A percentile compares a stretch with the other conserved stretches of the same genome.
phyloP scores from a whole-genome alignment of 2,797 vertebrate genomes.

The Acrossocheilus fasciatus region DNA sequence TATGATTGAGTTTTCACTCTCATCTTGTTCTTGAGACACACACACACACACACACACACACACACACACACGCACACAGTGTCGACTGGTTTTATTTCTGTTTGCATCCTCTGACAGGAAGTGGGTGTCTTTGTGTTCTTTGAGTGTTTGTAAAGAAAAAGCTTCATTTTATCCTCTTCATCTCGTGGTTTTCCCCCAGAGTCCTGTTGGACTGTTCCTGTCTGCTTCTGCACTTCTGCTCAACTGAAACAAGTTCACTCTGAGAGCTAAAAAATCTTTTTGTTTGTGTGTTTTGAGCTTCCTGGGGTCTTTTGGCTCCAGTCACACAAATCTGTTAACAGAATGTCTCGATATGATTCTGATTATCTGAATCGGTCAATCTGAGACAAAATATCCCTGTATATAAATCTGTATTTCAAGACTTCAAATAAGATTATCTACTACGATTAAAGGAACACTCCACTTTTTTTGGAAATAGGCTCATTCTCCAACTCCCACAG shows the following conservation, averaged over 20 bases:
- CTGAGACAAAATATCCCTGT: background rate
- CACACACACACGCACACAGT: background rate
- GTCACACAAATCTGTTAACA: background rate
- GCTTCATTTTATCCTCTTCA: background rate
- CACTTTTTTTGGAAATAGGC: no score
- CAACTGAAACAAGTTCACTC: background rate
- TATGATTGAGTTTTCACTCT: background rate
- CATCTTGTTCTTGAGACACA: background rate
- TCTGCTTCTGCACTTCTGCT: background rate
- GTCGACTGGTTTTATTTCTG: background rate
- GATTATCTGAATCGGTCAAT: background rate
- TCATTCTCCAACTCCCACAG: no score
- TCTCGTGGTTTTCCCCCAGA: constrained; percentile 6
- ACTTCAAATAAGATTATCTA: no score
- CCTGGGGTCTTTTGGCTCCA: background rate
- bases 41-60: background rate
- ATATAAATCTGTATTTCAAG: background rate
- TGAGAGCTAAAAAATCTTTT: background rate
- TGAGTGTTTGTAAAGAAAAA: background rate
- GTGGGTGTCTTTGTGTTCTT: constrained; percentile 14
- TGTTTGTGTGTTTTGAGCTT: background rate
- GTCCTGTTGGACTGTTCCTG: constrained; percentile 16
- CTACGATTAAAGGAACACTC: no score
- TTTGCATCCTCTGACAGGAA: background rate
- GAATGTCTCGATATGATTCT: background rate